These are phyloP conservation scores for Phaethon lepturus DNA, from an alignment of 2,113 vertebrate species.

Conservation along the genomic window DNA sequence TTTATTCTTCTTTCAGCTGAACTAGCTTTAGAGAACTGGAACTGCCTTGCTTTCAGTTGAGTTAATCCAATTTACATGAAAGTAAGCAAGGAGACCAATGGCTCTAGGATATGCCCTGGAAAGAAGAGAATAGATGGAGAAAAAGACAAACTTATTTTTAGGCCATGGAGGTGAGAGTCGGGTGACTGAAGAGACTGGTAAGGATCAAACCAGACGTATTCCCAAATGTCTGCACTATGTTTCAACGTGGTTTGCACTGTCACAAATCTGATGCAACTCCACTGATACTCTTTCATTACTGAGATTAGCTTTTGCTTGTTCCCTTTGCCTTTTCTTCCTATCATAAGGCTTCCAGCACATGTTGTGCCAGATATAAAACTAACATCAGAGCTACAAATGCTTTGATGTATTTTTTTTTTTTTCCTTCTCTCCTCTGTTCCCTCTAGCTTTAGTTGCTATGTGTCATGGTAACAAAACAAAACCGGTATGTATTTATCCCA, in stretches of 20 bases:
- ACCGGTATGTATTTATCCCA: not conserved
- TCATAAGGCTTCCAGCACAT: not conserved
- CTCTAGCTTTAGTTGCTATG: not conserved
- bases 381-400: not conserved
- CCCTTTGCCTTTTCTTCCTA: not conserved
- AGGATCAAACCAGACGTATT: rapidly evolving
- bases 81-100: not conserved
- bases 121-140: not conserved
- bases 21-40: not conserved
- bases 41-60: not conserved
- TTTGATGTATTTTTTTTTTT: not conserved
- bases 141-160: not conserved
- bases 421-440: not conserved
- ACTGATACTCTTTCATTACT: not conserved
- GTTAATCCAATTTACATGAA: not conserved
- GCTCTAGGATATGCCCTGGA: not conserved
- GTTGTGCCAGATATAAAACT: not conserved
- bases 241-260: rapidly evolving
- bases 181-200: not conserved
- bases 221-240: not conserved
- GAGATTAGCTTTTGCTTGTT: not conserved
- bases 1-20: not conserved
- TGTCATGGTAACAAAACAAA: not conserved
- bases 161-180: not conserved
- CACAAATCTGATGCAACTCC: not conserved